Evolutionary conservation across 1,140 invertebrate species (phyloP), one percentile per base, ranked within the genome.

Genomic region (Pemphigus obesinymphae): DNA sequence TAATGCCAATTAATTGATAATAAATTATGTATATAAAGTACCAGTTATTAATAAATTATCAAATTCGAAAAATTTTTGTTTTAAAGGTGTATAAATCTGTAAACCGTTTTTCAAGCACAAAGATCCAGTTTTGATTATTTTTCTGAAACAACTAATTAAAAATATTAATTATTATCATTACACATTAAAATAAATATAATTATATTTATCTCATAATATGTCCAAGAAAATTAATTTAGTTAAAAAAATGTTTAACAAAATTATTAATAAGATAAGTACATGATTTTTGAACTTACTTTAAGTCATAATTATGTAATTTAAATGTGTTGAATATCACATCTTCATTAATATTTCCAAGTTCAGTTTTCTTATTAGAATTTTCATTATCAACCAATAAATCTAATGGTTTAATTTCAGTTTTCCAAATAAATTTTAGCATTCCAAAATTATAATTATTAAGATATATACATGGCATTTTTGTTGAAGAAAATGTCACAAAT

Each of bases 31-130:
- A 7, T 23, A 48, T 6, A 34, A n/a, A n/a, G n/a, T 45, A 80
- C 76, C 76, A 20, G 17, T 80, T 17, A 80, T 80, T 13, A 80
- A 80, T 43, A 80, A 61, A 31, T 80, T 80, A 50, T 80, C 76
- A 31, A 26, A 26, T 10, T 17, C 53, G n/a, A 80, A 63, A 80
- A 63, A 61, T 26, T n/a, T 29, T 20, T 61, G 23, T 29, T 34
- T 1, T 45, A 63, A 43, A n/a, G 10, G 13, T 6, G 3, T 58
- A 4, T 63, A 26, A 31, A 55, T 31, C 20, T 80, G 31, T 61
- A 80, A 61, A 10, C 76, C 76, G 31, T 29, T 1, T 31, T 63
- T 58, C 20, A 80, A 80, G 29, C 76, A 80, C n/a, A 61, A 29
- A 11, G 53, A 61, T 63, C 55, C 76, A 43, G 6, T 26, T 0